Conservation (phyloP, 1,140 invertebrate species). For the Mamestra configurata region DNA sequence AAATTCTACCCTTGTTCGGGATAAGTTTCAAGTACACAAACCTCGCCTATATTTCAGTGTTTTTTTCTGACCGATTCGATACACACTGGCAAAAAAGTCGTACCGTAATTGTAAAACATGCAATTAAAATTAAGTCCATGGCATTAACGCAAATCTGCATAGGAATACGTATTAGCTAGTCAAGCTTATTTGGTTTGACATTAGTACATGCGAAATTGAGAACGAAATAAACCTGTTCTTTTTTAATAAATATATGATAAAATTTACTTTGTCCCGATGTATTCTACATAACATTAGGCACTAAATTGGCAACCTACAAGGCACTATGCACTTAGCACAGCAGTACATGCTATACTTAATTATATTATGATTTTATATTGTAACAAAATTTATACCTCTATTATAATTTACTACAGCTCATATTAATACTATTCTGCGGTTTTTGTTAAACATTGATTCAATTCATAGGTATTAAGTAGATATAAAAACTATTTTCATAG, state of each 20-base stretch:
- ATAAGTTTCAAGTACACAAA: too few relatives aligned
- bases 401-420: conserved; percentile 50
- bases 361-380: conserved; percentile 66
- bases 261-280: conserved; percentile 75
- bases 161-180: conserved; percentile 31
- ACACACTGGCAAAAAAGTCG: too few relatives aligned
- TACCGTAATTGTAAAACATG: not conserved
- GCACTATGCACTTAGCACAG: conserved; percentile 88
- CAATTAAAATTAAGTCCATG: conserved; percentile 2
- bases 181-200: conserved; percentile 39
- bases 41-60: too few relatives aligned
- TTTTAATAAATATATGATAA: conserved; percentile 65
- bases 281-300: conserved; percentile 87
- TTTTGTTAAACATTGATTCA: conserved; percentile 4
- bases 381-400: conserved; percentile 63
- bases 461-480: not conserved
- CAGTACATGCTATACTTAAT: conserved; percentile 76
- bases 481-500: too few relatives aligned
- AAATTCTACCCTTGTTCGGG: too few relatives aligned
- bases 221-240: conserved; percentile 1
- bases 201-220: conserved; percentile 21
- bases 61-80: too few relatives aligned
- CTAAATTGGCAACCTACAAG: conserved; percentile 89
- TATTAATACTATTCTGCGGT: conserved; percentile 33
- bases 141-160: conserved; percentile 29